A percentile compares a stretch with the other conserved stretches of the same genome.
phyloP scores from a whole-genome alignment of 2,888 invertebrate species.

The Danaus chrysippus region DNA sequence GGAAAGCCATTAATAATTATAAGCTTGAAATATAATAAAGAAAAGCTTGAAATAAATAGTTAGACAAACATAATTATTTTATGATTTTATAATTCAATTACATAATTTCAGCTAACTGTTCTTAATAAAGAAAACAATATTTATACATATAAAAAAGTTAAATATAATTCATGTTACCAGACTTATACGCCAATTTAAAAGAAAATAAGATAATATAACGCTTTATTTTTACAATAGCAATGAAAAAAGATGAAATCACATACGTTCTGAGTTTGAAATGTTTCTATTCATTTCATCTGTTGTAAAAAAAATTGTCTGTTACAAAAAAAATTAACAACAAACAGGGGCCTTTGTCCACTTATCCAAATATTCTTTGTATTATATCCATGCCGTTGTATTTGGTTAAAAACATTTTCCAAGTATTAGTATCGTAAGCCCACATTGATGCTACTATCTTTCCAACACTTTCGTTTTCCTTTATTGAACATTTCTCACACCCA shows the following conservation, averaged over 20 bases:
- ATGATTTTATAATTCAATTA: neutral
- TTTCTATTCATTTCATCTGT: no score
- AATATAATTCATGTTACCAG: no score
- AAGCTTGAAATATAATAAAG: neutral
- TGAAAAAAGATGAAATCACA: no score
- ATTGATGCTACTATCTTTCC: neutral
- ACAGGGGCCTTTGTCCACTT: neutral
- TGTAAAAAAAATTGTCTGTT: no score
- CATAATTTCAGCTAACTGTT: no score
- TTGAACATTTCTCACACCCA: neutral
- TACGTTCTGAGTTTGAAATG: no score
- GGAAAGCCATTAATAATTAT: constrained; percentile 12
- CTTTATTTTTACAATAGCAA: no score
- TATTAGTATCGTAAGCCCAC: neutral
- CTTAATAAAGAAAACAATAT: no score
- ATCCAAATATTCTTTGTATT: neutral
- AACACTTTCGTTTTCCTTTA: constrained; percentile 2
- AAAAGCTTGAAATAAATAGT: constrained; percentile 25
- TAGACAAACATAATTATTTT: constrained; percentile 12
- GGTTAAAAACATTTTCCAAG: neutral
- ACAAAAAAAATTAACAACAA: no score
- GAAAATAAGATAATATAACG: no score
- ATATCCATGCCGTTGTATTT: neutral
- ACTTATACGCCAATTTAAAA: no score
- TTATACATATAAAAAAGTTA: no score